These are phyloP conservation scores for Lasioglossum baleicum DNA, from an alignment of 1,140 invertebrate genomes.

Conservation along the genomic window DNA sequence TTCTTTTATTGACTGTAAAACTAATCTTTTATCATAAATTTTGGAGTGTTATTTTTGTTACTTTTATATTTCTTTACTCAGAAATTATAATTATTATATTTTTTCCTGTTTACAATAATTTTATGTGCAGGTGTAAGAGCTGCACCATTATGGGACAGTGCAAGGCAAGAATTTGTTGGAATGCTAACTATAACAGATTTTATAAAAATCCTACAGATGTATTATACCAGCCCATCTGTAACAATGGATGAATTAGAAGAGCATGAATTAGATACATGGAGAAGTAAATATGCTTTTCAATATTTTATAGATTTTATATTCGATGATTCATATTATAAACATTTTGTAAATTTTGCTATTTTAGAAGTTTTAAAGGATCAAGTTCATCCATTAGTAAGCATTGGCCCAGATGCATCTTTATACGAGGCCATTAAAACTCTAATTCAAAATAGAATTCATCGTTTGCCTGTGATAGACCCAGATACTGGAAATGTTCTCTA, in stretches of 20 bases:
- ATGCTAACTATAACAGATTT: slow-evolving; percentile 99
- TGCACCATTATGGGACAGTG: slow-evolving; percentile 98
- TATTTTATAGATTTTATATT: no score
- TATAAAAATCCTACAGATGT: slow-evolving; percentile 98
- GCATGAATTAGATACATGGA: slow-evolving; percentile 97
- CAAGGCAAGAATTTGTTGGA: slow-evolving; percentile 93
- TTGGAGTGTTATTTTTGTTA: no score
- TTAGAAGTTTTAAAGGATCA: slow-evolving; percentile 90
- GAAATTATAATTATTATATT: no score
- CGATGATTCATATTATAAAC: neutral
- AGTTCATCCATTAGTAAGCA: slow-evolving; percentile 90
- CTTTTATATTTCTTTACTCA: no score
- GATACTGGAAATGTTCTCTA: slow-evolving; percentile 98
- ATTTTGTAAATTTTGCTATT: slow-evolving; percentile 41
- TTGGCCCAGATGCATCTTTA: slow-evolving; percentile 92
- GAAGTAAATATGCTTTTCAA: slow-evolving; percentile 83
- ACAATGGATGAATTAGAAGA: slow-evolving; percentile 98
- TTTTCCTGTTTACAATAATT: neutral
- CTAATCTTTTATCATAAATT: no score
- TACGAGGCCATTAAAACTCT: slow-evolving; percentile 96
- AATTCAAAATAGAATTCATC: slow-evolving; percentile 96
- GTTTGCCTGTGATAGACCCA: slow-evolving; percentile 97
- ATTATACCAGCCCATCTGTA: slow-evolving; percentile 95
- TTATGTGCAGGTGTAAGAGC: slow-evolving; percentile 90
- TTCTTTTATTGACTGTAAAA: no score